These are phyloP conservation scores for Taphrorychus bicolor DNA, from an alignment of 2,888 invertebrate species.

Conservation along the genomic window DNA sequence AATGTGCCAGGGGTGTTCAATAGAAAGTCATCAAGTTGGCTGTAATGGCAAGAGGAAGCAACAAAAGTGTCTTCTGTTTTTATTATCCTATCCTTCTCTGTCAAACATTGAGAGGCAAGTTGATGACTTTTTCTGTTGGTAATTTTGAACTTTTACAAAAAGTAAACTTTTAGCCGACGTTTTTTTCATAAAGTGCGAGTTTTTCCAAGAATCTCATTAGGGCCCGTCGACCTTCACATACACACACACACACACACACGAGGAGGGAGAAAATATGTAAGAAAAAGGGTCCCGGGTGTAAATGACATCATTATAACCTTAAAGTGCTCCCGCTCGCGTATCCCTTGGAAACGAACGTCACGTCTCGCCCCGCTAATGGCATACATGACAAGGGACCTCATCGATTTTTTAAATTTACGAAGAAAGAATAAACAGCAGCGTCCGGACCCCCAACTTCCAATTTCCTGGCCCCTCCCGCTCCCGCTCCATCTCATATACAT, in stretches of 20 bases:
- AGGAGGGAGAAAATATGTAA: conserved; percentile 7
- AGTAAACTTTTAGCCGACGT: neutral
- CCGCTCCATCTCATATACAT: conserved; percentile 15
- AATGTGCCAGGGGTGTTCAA: too few relatives aligned
- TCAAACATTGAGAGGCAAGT: neutral
- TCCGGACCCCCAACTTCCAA: conserved; percentile 25
- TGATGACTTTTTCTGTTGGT: neutral
- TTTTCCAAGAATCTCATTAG: neutral
- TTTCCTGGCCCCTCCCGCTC: conserved; percentile 11
- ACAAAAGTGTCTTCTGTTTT: too few relatives aligned
- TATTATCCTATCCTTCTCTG: neutral
- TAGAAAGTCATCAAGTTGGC: too few relatives aligned
- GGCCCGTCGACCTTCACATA: neutral
- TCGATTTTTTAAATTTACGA: conserved; percentile 62
- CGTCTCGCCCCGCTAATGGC: conserved; percentile 59
- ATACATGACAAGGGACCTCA: conserved; percentile 62
- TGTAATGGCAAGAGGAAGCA: too few relatives aligned
- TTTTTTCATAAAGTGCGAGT: neutral
- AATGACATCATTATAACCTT: conserved; percentile 64
- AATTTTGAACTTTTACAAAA: neutral
- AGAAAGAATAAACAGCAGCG: conserved; percentile 59
- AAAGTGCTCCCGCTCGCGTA: conserved; percentile 61
- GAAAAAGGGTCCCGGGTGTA: conserved; percentile 60
- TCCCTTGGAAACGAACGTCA: conserved; percentile 57
- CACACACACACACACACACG: conserved; percentile 1